These are phyloP conservation scores for Vultur gryphus DNA, from an alignment of 2,797 vertebrate species.

Conservation along the genomic window DNA sequence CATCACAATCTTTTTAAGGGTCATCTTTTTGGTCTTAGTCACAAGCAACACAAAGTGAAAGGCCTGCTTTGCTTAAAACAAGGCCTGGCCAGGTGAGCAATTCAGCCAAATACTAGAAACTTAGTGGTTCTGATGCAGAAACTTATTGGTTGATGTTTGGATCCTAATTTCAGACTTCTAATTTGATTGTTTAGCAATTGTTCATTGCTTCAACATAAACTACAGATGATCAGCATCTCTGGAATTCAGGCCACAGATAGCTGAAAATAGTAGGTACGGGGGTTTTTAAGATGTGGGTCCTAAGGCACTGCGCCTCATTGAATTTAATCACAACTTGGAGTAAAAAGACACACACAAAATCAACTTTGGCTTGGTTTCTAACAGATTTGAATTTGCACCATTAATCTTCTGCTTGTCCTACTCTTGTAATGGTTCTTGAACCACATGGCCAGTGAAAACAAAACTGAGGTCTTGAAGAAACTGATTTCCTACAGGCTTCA, in stretches of 20 bases:
- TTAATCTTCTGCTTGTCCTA: not conserved
- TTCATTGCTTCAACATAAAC: not conserved
- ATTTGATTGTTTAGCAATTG: not conserved
- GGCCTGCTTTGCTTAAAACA: not conserved
- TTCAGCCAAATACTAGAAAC: not conserved
- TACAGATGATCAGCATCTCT: not conserved
- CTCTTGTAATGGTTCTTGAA: not conserved
- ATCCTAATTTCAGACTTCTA: not conserved
- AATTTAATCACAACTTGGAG: constrained; percentile 17
- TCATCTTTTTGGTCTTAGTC: not conserved
- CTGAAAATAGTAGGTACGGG: not conserved
- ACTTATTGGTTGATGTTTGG: not conserved
- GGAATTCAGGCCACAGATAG: not conserved
- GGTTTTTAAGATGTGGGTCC: not conserved
- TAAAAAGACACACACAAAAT: not conserved
- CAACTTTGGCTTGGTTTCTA: not conserved
- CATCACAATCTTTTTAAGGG: not conserved
- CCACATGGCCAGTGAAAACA: not conserved
- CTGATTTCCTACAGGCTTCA: not conserved
- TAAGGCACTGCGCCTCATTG: not conserved
- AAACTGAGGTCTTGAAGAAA: not conserved
- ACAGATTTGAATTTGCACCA: not conserved
- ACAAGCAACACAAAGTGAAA: not conserved
- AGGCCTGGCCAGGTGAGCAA: not conserved
- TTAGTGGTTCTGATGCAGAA: not conserved